These are phyloP conservation scores for Phaethon lepturus DNA, from an alignment of 2,113 vertebrate species.

Conservation along the genomic window DNA sequence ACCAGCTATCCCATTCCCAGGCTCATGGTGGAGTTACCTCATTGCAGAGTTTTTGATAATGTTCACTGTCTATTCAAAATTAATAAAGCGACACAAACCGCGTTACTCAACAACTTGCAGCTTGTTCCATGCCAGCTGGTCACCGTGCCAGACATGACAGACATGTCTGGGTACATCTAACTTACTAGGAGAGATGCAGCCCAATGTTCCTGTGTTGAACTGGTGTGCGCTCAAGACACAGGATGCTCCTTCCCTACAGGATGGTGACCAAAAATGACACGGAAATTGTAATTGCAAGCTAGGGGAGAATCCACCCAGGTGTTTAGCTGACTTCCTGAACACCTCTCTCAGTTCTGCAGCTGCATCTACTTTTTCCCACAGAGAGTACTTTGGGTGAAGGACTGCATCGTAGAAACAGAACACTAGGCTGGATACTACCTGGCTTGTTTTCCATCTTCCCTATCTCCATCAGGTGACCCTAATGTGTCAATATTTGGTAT, in stretches of 20 bases:
- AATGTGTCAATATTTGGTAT: slow-evolving; percentile 39
- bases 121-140: neutral
- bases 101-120: neutral
- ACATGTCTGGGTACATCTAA: neutral
- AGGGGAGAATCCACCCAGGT: neutral
- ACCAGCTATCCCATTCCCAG: neutral
- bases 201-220: neutral
- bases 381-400: neutral
- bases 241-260: neutral
- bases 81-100: neutral
- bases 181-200: neutral
- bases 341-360: neutral
- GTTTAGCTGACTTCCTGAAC: neutral
- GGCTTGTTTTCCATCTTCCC: neutral
- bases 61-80: neutral
- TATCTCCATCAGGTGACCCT: neutral
- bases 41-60: neutral
- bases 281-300: neutral
- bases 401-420: neutral
- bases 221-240: neutral
- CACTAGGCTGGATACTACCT: neutral
- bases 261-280: neutral
- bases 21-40: neutral
- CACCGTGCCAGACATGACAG: neutral
- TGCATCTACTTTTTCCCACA: neutral